Percentiles rank a stretch among this genome's conserved stretches.
Conservation (phyloP, 2,113 vertebrate species). For the Oceanites oceanicus region DNA sequence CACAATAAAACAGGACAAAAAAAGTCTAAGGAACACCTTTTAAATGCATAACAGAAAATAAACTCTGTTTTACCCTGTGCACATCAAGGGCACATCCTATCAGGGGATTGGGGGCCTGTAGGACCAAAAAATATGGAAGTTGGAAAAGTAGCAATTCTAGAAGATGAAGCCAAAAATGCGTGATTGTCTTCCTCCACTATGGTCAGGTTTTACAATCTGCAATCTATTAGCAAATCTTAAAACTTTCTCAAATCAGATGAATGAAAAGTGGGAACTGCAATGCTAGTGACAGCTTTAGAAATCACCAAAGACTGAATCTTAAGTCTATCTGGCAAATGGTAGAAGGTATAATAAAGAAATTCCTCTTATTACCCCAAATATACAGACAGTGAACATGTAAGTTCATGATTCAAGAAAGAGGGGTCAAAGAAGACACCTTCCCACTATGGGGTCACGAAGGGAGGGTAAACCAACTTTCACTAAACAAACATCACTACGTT, state of each 20-base stretch:
- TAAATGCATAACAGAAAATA: neutral
- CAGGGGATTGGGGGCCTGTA: fast-evolving
- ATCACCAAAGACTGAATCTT: neutral
- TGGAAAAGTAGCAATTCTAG: neutral
- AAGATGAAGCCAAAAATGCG: neutral
- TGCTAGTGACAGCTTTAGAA: neutral
- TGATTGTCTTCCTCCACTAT: neutral
- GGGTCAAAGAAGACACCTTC: neutral
- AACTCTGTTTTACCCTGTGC: neutral
- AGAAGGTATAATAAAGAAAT: neutral
- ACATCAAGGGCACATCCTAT: neutral
- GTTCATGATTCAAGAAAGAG: neutral
- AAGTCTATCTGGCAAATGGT: neutral
- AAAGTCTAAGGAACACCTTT: neutral
- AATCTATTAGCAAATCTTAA: neutral
- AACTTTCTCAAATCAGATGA: neutral
- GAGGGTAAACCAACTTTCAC: neutral
- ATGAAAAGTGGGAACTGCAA: neutral
- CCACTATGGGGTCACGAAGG: neutral
- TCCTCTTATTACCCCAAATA: neutral
- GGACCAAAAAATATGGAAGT: neutral
- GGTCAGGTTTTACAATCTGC: neutral
- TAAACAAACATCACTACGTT: neutral
- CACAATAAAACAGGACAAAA: neutral
- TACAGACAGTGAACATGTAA: neutral